Evolutionary conservation across 2,797 vertebrate species (phyloP), one percentile per base, ranked within the genome.

Genomic region (Vespertilio murinus): DNA sequence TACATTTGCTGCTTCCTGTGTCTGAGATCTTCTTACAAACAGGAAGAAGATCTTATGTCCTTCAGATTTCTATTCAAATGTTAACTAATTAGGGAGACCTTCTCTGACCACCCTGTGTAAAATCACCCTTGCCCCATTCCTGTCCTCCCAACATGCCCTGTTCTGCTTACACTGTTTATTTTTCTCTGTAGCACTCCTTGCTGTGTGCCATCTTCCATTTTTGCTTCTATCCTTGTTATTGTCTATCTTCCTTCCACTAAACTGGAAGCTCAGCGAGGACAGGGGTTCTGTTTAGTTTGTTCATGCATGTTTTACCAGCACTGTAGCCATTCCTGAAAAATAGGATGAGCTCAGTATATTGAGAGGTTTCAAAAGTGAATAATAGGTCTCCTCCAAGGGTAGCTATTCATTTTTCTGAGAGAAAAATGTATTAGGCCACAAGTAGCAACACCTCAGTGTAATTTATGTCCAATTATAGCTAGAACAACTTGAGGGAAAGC

Each of bases 371-470:
- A 88, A n/a, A 54, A 92, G 85, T 75, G 22, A 87, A 69, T 59
- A 59, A 90, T 71, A 90, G 69, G 75, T 70, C 6, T 12, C 22
- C 16, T 90, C 87, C 33, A 90, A 80, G 28, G 30, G 14, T 17
- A 64, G 13, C 54, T 61, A 81, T 69, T 86, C 86, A 95, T 90
- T 89, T 80, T 83, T 92, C 10, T 64, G 56, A 67, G 64, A 78
- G 10, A 83, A 70, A 88, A 59, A 22, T n/a, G 13, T 52, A 77
- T 10, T 82, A 74, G 35, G 14, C 17, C 33, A 64, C 71, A 23
- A 78, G 28, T 83, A 87, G 61, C 70, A 75, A 77, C 13, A 59
- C 6, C 9, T 71, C 33, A 12, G 28, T 86, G 22, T 70, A 86
- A 64, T 92, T 74, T 70, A 77, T 82, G 20, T 73, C 9, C 20